These are phyloP conservation scores for Rhinopomastus cyanomelas DNA, from an alignment of 2,113 vertebrate species.

Conservation along the genomic window DNA sequence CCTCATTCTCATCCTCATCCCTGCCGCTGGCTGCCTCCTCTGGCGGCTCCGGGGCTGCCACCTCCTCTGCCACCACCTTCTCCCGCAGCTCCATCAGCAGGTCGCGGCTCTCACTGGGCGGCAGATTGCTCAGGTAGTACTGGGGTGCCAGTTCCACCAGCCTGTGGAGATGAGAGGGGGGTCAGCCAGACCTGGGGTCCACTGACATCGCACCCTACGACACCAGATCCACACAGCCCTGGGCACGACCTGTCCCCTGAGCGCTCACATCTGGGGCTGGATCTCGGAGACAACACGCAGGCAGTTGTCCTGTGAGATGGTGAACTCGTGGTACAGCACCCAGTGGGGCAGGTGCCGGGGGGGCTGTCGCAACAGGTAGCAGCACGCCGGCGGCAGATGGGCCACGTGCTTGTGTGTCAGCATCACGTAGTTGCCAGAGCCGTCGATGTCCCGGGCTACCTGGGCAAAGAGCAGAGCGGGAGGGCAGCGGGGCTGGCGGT, in stretches of 20 bases:
- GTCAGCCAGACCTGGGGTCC: not conserved
- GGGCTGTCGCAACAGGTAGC: conserved; percentile 75
- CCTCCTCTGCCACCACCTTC: conserved; percentile 37
- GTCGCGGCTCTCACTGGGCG: conserved; percentile 88
- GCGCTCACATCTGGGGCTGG: conserved; percentile 88
- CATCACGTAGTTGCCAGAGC: conserved; percentile 86
- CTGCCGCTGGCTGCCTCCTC: not conserved
- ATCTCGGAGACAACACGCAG: conserved; percentile 84
- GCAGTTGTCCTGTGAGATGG: conserved; percentile 88
- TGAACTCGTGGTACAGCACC: conserved; percentile 88
- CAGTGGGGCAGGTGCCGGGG: conserved; percentile 78
- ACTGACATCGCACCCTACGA: not conserved
- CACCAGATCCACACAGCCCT: accelerated
- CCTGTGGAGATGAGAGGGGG: conserved; percentile 63
- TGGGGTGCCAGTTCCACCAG: conserved; percentile 89
- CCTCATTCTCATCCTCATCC: not conserved
- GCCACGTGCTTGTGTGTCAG: conserved; percentile 87
- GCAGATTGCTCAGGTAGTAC: conserved; percentile 94
- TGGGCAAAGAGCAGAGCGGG: not conserved
- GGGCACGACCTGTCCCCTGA: accelerated
- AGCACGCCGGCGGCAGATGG: conserved; percentile 79
- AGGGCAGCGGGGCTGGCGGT: too few relatives aligned
- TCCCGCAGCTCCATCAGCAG: conserved; percentile 86
- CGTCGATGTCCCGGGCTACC: conserved; percentile 84
- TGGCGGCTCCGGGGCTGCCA: not conserved